Conservation (phyloP, 2,888 invertebrate species). For the Rotaria sp. region DNA sequence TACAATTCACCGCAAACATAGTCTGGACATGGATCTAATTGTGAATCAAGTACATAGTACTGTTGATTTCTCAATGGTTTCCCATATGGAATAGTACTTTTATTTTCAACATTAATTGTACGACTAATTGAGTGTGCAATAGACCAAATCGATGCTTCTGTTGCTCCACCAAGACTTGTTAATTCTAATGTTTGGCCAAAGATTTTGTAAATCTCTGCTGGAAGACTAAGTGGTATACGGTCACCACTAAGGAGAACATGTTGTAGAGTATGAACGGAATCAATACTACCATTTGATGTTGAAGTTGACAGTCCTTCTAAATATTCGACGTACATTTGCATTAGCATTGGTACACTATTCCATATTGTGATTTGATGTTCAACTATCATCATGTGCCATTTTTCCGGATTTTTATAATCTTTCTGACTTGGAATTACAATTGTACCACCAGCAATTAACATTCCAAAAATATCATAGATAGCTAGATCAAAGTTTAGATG, state of each 20-base stretch:
- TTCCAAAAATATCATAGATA: conserved; percentile 30
- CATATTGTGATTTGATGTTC: conserved; percentile 19
- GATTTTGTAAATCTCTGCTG: background rate
- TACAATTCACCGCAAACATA: background rate
- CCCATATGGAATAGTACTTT: conserved; percentile 20
- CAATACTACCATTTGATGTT: too few species aligned
- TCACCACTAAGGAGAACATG: conserved; percentile 28
- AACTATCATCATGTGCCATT: background rate
- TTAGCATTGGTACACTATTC: conserved; percentile 33
- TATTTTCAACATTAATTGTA: too few species aligned
- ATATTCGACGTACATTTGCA: conserved; percentile 13
- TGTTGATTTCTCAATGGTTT: conserved; percentile 16
- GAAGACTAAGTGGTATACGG: conserved; percentile 3
- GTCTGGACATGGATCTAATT: background rate
- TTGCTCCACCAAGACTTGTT: conserved; percentile 25
- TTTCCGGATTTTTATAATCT: background rate
- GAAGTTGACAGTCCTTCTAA: too few species aligned
- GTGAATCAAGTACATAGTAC: background rate
- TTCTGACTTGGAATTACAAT: background rate
- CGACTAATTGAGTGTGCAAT: background rate
- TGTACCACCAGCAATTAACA: conserved; percentile 24
- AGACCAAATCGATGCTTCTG: conserved; percentile 34
- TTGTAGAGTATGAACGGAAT: too few species aligned
- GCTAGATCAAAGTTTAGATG: conserved; percentile 25
- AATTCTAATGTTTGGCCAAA: background rate